Evolutionary conservation across 2,797 vertebrate genomes (phyloP).

Genomic region (Chiroxiphia lanceolata): DNA sequence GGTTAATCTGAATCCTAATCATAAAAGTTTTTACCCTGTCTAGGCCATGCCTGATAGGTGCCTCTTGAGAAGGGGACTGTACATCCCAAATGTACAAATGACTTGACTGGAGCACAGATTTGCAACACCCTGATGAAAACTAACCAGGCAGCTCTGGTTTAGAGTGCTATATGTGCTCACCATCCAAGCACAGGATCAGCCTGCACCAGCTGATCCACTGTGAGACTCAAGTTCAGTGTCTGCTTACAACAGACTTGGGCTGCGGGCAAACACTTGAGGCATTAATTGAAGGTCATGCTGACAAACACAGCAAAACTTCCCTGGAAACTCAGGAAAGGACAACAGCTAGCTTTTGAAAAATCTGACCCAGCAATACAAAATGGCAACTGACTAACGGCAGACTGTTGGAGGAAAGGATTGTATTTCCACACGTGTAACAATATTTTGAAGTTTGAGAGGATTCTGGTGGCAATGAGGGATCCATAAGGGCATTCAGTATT

Average conservation of each 20-base stretch:
- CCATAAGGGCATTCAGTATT: not conserved
- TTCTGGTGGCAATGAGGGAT: not conserved
- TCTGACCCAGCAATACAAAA: not conserved
- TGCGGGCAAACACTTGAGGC: not conserved
- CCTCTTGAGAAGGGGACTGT: not conserved
- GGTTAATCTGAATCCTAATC: not conserved
- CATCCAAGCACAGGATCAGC: not conserved
- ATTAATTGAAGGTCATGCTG: not conserved
- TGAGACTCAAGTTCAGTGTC: not conserved
- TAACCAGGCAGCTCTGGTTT: not conserved
- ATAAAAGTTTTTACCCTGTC: not conserved
- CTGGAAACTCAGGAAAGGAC: not conserved
- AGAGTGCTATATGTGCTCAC: rapidly evolving
- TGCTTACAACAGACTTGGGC: not conserved
- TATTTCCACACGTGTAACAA: rapidly evolving
- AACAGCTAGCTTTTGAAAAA: not conserved
- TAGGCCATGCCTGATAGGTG: not conserved
- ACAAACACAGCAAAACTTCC: not conserved
- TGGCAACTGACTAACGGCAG: not conserved
- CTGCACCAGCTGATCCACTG: not conserved
- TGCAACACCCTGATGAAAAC: not conserved
- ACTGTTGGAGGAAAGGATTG: not conserved
- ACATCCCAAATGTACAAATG: not conserved
- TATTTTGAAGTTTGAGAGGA: not conserved
- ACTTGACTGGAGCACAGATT: not conserved